phyloP scores from a whole-genome alignment of 2,888 invertebrate genomes.

The Pheosia tremula region DNA sequence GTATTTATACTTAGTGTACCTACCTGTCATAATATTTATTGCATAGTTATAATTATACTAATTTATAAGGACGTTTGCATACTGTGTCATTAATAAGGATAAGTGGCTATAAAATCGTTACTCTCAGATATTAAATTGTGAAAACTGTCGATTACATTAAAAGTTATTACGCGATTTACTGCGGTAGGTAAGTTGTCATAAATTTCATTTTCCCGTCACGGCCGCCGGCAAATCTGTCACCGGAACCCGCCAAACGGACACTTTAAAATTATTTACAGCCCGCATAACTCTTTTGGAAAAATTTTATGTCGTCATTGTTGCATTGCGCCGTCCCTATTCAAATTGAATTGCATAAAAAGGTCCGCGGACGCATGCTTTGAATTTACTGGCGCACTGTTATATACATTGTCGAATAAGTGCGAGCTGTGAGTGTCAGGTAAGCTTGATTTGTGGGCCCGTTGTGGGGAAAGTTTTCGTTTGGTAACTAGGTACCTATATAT shows the following conservation, averaged over 20 bases:
- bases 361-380: conserved; percentile 46
- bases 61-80: too few relatives aligned
- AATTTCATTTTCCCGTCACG: conserved; percentile 47
- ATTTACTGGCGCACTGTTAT: conserved; percentile 32
- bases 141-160: conserved; percentile 28
- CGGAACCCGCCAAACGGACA: conserved; percentile 57
- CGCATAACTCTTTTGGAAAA: conserved; percentile 56
- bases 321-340: conserved; percentile 46
- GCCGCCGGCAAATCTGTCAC: conserved; percentile 56
- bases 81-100: too few relatives aligned
- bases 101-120: conserved; percentile 6
- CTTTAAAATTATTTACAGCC: conserved; percentile 66
- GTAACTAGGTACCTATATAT: background rate
- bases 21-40: too few relatives aligned
- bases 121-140: conserved; percentile 29
- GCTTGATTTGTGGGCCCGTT: conserved; percentile 30
- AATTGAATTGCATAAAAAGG: conserved; percentile 46
- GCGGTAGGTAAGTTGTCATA: conserved; percentile 36
- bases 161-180: conserved; percentile 34
- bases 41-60: too few relatives aligned
- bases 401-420: conserved; percentile 39
- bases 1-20: too few relatives aligned
- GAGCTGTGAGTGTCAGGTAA: conserved; percentile 9
- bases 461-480: conserved; percentile 3
- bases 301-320: conserved; percentile 64